These are phyloP conservation scores for Oceanodroma leucorhoa DNA, from an alignment of 2,797 vertebrate species.

Conservation along the genomic window DNA sequence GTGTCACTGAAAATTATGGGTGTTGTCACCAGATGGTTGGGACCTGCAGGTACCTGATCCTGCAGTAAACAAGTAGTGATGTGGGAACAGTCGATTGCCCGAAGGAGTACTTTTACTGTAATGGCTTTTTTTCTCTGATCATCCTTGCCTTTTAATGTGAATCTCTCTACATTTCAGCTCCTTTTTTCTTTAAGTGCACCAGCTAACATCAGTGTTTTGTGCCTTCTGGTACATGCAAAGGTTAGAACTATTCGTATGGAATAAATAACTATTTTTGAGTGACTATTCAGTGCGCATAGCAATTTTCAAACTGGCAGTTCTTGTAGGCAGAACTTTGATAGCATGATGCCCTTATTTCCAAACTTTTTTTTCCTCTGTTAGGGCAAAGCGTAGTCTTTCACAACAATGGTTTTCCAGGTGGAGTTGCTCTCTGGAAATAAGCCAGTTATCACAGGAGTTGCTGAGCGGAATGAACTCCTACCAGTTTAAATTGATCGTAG, in stretches of 20 bases:
- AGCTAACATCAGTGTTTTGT: neutral
- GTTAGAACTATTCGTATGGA: neutral
- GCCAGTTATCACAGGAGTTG: neutral
- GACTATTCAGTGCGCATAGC: rapidly evolving
- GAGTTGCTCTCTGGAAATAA: neutral
- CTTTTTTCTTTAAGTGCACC: neutral
- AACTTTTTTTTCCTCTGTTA: neutral
- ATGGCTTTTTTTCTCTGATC: neutral
- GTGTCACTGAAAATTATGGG: neutral
- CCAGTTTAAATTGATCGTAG: neutral
- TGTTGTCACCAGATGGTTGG: neutral
- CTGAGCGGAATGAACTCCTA: neutral
- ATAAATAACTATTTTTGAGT: neutral
- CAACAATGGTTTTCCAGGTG: neutral
- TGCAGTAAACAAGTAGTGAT: neutral
- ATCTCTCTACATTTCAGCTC: neutral
- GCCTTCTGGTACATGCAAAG: neutral
- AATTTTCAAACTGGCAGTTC: neutral
- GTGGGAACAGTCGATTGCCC: rapidly evolving
- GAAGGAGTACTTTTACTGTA: neutral
- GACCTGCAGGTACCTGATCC: neutral
- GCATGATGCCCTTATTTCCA: neutral
- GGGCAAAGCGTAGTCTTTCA: neutral
- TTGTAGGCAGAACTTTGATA: neutral
- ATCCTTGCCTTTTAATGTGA: neutral